A percentile compares a stretch with the other conserved stretches of the same genome.
These are phyloP conservation scores for Tyria jacobaeae DNA, from an alignment of 2,888 invertebrate genomes.

Conservation along the genomic window DNA sequence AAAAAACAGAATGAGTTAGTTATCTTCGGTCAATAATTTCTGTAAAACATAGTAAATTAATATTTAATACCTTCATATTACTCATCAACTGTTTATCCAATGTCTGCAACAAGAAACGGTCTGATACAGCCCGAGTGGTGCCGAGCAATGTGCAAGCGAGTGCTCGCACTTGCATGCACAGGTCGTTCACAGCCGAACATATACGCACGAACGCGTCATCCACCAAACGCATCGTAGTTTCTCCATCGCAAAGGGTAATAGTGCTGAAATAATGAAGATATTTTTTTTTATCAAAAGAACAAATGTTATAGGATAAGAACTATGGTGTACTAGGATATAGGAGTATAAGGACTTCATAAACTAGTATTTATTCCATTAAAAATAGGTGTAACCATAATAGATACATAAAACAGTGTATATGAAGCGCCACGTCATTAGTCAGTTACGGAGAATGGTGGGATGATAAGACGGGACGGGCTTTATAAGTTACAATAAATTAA, in stretches of 20 bases:
- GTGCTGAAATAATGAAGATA: slow-evolving; percentile 78
- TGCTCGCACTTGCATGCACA: slow-evolving; percentile 95
- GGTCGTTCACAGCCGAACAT: slow-evolving; percentile 96
- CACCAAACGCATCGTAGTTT: slow-evolving; percentile 94
- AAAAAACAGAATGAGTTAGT: no score
- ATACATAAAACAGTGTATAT: no score
- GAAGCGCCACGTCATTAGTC: no score
- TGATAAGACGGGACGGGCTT: no score
- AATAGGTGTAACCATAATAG: no score
- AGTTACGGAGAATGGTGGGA: no score
- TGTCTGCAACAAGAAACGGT: slow-evolving; percentile 97
- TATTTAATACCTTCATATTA: slow-evolving; percentile 93
- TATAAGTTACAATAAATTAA: no score
- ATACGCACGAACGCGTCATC: slow-evolving; percentile 99
- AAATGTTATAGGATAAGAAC: no score
- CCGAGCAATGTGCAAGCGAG: slow-evolving; percentile 95
- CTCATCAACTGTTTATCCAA: slow-evolving; percentile 99
- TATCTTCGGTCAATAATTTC: no score
- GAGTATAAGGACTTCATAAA: no score
- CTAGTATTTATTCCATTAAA: no score
- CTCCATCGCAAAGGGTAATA: slow-evolving; percentile 90
- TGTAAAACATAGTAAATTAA: neutral
- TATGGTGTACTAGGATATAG: no score
- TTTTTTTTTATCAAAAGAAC: neutral
- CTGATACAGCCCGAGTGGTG: slow-evolving; percentile 94